Evolutionary conservation across 2,888 invertebrate genomes (phyloP), one percentile per base, ranked within the genome.

Genomic region (Philaethria dido): DNA sequence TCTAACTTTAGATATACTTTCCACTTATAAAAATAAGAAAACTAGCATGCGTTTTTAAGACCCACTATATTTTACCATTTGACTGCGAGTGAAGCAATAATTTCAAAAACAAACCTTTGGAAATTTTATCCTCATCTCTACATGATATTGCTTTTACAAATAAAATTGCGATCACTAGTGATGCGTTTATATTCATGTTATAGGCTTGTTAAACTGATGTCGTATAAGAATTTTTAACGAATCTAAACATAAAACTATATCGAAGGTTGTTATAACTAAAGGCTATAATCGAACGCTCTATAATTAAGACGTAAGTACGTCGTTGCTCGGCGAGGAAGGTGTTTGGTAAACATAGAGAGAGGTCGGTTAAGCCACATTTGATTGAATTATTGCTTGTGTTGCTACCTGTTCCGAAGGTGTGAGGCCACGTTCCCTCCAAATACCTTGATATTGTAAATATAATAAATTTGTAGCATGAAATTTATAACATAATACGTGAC

Each of bases 341-440:
- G 83, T 87, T 88, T 86, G 79, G 87, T 88, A 91, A 91, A 91
- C 88, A 91, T 72, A 72, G 77, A 76, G 82, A 80, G 80, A 82
- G 81, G 79, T 77, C 78, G 74, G 79, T 80, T 89, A 90, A 92
- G 88, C 89, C 86, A 72, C 75, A 80, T 80, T 81, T 91, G 90
- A 92, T 92, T 92, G 90, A 92, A 89, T 89, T 91, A 92, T 89
- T 85, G 86, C 86, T 83, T 81, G 80, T 79, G 78, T 80, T 81
- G 80, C 83, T 84, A 86, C 85, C 83, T 85, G 75, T 80, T 77
- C 80, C 64, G 61, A 77, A 78, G 77, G 77, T 73, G 76, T 71
- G 76, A 75, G 82, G 84, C 83, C 87, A 87, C 88, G 88, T 88
- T 66, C 52, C 64, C 69, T 66, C 70, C 64, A 67, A 70, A 68